Evolutionary conservation across 1,140 invertebrate genomes (phyloP), one percentile per base, ranked within the genome.

Genomic region (Coptotermes formosanus): DNA sequence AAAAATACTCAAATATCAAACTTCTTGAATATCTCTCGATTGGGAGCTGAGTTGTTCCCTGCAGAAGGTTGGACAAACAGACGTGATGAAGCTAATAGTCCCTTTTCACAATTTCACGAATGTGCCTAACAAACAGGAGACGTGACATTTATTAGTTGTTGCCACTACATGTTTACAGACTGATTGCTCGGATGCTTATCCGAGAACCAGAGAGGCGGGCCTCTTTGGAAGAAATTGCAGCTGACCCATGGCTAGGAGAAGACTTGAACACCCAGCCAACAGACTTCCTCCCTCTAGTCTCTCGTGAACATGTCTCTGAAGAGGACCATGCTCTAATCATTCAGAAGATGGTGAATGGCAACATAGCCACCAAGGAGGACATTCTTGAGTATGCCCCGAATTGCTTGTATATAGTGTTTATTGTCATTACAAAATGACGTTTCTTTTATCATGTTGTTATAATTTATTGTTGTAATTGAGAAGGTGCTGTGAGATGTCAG

Each of bases 311-410:
- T 89, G 92, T 98, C 4, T 95, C 95, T n/a, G 97, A 98, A 84
- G 97, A 98, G 82, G 97, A 99, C 91, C 97, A 98, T 89, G 94
- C 95, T 88, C 94, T 96, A 86, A 98, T 99, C 88, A 94, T 99
- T 85, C 96, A 98, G 88, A 98, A 97, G 92, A 99, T 99, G 97
- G 97, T 99, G 32, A 97, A 97, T 90, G 98, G 97, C 88, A 95
- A 95, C 89, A 98, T 99, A 86, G 98, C 97, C 85, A 95, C 95
- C 82, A 97, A 98, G 91, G 98, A 99, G 90, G 95, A 98, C 91
- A 98, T 99, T 88, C 90, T 97, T 88, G 96, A 98, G 95, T 97
- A 90, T 93, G 94, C 48, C 4, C 43, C 48, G 25, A 25, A 32
- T 45, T 83, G 43, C 48, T 83, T 21, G 12, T 30, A 83, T 21